Evolutionary conservation across 2,888 invertebrate species (phyloP).

Genomic region (Autographa pulchrina): DNA sequence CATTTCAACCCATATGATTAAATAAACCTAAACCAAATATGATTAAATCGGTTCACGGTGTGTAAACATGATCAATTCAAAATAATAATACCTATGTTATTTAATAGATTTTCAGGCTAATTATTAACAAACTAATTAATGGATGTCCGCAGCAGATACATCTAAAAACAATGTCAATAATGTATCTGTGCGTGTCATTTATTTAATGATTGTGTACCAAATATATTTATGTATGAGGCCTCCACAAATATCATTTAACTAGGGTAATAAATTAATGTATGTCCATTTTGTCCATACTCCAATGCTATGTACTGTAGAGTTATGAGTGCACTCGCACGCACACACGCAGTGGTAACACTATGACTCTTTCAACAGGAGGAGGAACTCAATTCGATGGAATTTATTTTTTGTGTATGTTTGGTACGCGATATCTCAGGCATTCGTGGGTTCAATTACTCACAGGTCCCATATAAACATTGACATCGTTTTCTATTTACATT

Average conservation of each 20-base stretch:
- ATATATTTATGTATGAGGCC: constrained; percentile 11
- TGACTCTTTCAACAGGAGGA: too few species aligned
- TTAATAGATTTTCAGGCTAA: constrained; percentile 47
- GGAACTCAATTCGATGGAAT: too few species aligned
- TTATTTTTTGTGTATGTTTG: too few species aligned
- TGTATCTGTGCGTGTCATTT: not conserved
- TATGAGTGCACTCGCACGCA: not conserved
- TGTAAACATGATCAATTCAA: constrained; percentile 28
- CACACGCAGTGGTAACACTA: too few species aligned
- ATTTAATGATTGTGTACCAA: not conserved
- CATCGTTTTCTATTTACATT: too few species aligned
- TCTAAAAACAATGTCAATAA: constrained; percentile 27
- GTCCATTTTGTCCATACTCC: constrained; percentile 8
- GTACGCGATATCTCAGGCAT: too few species aligned
- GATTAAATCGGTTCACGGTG: constrained; percentile 8
- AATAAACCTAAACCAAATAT: constrained; percentile 31
- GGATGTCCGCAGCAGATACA: constrained; percentile 38
- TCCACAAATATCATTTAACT: not conserved
- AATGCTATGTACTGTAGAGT: not conserved
- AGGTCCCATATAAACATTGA: too few species aligned
- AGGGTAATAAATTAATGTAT: constrained; percentile 4
- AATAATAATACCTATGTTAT: constrained; percentile 43
- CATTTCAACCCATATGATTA: too few species aligned
- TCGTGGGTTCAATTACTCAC: too few species aligned
- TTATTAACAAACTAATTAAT: constrained; percentile 45